These are phyloP conservation scores for Sthenelais limicola DNA, from an alignment of 2,888 invertebrate species.

Conservation along the genomic window DNA sequence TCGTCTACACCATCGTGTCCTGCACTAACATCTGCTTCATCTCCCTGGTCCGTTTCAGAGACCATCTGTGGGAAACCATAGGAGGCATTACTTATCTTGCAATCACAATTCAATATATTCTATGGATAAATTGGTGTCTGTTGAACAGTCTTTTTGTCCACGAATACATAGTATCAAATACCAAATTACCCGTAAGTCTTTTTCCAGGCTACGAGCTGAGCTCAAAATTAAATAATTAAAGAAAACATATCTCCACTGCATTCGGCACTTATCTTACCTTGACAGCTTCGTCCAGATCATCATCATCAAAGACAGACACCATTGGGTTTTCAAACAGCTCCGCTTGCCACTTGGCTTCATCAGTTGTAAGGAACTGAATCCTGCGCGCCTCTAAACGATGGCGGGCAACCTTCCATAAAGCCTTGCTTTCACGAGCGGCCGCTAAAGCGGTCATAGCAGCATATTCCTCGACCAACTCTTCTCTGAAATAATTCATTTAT, in stretches of 20 bases:
- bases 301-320: background rate
- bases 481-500: conserved; percentile 53
- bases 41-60: background rate
- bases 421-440: conserved; percentile 64
- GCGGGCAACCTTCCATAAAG: conserved; percentile 67
- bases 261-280: conserved; percentile 1
- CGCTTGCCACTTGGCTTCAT: conserved; percentile 50
- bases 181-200: too few species aligned
- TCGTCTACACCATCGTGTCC: background rate
- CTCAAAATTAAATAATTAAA: too few species aligned
- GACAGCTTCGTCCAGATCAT: background rate
- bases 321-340: conserved; percentile 16
- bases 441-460: conserved; percentile 65
- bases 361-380: conserved; percentile 56
- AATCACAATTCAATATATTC: too few species aligned
- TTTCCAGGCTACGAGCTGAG: too few species aligned
- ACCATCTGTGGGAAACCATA: background rate
- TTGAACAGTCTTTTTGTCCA: too few species aligned
- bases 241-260: background rate
- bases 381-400: conserved; percentile 59
- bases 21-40: background rate
- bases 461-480: conserved; percentile 67
- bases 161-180: too few species aligned
- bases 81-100: too few species aligned
- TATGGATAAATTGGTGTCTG: too few species aligned